Base-by-base conservation (phyloP, 2,113 vertebrate species). In the Pitta sordida region DNA sequence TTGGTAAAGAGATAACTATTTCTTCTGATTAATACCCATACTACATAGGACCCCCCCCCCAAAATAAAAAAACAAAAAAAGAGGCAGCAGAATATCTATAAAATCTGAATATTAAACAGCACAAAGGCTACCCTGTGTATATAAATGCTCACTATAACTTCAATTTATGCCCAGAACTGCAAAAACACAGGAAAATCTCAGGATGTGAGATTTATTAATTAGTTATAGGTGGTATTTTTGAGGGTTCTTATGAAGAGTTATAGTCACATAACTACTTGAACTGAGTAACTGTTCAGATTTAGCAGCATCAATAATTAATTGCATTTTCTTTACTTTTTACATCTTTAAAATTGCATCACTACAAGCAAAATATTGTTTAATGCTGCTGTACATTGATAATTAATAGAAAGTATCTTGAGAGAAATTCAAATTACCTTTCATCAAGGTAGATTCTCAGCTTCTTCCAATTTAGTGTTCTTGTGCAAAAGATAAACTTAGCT, bases 401-500 rank as follows among this genome's bases (percentile, higher is more conserved):
- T 2, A 91, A 53, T 30, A 78, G 13, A 34, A 44, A 63, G 80
- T 29, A 4, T 55, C 21, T 64, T 52, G 44, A 30, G 64, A 89
- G 56, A 89, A 80, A 82, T 60, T 75, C n/a, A 43, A 46, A 39
- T 92, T 96, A 99, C 99, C 99, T 99, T 97, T 99, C 99, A 96
- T 99, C 99, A 91, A 99, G 98, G 95, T 99, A 99, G 96, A 99
- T 98, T 97, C 99, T 98, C 94, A 99, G 98, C 98, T 99, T 99
- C 98, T 99, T 99, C 99, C 99, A 99, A 96, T 99, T 99, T 95
- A 99, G 98, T 76, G 98, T 99, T 97, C 99, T 98, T 68, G 99
- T 99, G 97, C 98, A 99, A 97, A 99, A 99, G 95, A 99, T 99
- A 96, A 99, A 99, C 93, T 99, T 99, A 60, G 99, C 99, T 96